A percentile compares a stretch with the other conserved stretches of the same genome.
These are phyloP conservation scores for Onychostoma macrolepis DNA, from an alignment of 2,113 vertebrate genomes.

Conservation along the genomic window DNA sequence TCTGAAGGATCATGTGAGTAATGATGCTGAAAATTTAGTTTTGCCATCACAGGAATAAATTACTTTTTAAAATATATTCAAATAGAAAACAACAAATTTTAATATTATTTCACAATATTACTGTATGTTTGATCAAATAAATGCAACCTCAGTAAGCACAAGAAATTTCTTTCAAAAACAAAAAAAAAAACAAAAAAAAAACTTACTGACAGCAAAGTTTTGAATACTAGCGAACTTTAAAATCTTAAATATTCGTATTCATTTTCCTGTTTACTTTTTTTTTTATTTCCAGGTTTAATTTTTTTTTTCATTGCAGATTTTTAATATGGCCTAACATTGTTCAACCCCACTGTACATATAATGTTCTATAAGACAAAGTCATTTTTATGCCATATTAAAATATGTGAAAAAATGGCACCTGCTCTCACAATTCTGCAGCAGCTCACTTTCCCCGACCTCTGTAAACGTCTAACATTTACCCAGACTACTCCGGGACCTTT, in stretches of 20 bases:
- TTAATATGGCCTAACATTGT: not conserved
- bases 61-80: not conserved
- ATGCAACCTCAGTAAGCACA: not conserved
- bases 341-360: not conserved
- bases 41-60: not conserved
- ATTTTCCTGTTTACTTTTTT: not conserved
- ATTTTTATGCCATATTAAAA: not conserved
- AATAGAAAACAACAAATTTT: not conserved
- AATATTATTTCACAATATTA: not conserved
- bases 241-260: not conserved
- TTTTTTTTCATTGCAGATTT: not conserved
- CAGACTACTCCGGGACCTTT: slow-evolving; percentile 29
- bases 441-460: slow-evolving; percentile 18
- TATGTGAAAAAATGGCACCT: not conserved
- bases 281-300: not conserved
- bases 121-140: not conserved
- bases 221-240: not conserved
- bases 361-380: not conserved
- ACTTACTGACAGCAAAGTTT: not conserved
- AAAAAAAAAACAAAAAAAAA: not conserved
- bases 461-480: slow-evolving; percentile 42
- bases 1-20: not conserved
- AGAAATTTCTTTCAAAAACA: not conserved
- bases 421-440: not conserved
- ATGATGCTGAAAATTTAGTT: not conserved